Conservation (phyloP, 2,888 invertebrate species). For the Coenonympha glycerion region DNA sequence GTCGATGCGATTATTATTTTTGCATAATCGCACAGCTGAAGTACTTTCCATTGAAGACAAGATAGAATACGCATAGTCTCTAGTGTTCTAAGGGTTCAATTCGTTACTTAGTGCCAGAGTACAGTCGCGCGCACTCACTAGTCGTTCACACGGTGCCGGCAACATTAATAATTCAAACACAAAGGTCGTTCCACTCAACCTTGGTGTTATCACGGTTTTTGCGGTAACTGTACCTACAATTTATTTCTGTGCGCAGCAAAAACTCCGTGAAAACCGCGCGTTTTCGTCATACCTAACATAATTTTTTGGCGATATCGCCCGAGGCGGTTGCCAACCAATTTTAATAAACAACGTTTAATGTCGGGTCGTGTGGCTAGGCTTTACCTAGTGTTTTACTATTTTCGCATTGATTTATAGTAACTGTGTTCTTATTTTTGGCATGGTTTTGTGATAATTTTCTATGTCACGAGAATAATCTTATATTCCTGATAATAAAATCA, state of each 20-base stretch:
- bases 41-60: too few relatives aligned
- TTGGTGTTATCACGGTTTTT: slow-evolving; percentile 27
- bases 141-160: not conserved
- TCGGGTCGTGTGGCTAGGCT: slow-evolving; percentile 6
- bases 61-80: too few relatives aligned
- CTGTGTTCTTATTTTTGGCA: too few relatives aligned
- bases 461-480: too few relatives aligned
- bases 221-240: slow-evolving; percentile 7
- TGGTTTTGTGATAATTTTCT: too few relatives aligned
- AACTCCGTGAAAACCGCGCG: not conserved
- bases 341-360: slow-evolving; percentile 20
- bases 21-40: too few relatives aligned
- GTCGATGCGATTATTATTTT: too few relatives aligned
- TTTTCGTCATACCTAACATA: not conserved
- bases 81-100: not conserved
- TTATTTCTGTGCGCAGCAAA: slow-evolving; percentile 7
- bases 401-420: not conserved
- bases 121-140: not conserved
- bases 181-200: slow-evolving; percentile 29
- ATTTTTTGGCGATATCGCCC: slow-evolving; percentile 19
- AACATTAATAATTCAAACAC: slow-evolving; percentile 11
- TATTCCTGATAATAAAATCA: too few relatives aligned
- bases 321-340: slow-evolving; percentile 19
- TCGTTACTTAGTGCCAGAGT: not conserved
- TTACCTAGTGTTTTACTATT: not conserved